Evolutionary conservation across 2,888 invertebrate species (phyloP).

Genomic region (Prosopocoilus inquinatus): DNA sequence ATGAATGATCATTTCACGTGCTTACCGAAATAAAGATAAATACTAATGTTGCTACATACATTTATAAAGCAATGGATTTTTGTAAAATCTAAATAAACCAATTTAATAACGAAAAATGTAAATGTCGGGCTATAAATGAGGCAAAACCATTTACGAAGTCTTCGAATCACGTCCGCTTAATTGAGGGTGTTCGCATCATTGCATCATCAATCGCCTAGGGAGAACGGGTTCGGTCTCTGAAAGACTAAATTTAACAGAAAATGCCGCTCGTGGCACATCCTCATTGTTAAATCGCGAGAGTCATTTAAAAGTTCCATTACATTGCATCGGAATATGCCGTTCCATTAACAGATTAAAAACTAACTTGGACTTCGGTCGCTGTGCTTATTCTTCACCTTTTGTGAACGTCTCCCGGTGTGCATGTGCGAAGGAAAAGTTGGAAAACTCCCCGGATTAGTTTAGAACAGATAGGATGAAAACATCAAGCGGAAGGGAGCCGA

Average conservation of each 20-base stretch:
- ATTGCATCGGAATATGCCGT: conserved; percentile 21
- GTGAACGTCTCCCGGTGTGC: too few relatives aligned
- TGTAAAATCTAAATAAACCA: too few relatives aligned
- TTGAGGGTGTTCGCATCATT: background rate
- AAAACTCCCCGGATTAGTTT: background rate
- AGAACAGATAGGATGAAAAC: background rate
- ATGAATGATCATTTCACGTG: too few relatives aligned
- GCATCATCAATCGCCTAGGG: background rate
- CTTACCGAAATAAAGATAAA: too few relatives aligned
- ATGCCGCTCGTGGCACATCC: background rate
- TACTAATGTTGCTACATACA: too few relatives aligned
- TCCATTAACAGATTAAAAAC: conserved; percentile 23
- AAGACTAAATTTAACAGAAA: background rate
- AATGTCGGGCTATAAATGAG: too few relatives aligned
- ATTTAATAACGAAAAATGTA: too few relatives aligned
- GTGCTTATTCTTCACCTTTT: too few relatives aligned
- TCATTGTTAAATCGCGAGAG: conserved; percentile 9
- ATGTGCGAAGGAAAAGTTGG: too few relatives aligned
- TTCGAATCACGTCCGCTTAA: background rate
- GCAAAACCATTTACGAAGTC: background rate
- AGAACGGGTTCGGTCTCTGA: background rate
- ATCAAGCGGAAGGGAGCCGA: too few relatives aligned
- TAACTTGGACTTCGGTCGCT: conserved; percentile 7
- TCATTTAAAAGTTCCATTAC: conserved; percentile 24
- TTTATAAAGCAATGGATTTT: too few relatives aligned